Percentiles rank a stretch among this genome's conserved stretches.
phyloP scores from a whole-genome alignment of 2,888 invertebrate genomes.

The Junonia oenone region DNA sequence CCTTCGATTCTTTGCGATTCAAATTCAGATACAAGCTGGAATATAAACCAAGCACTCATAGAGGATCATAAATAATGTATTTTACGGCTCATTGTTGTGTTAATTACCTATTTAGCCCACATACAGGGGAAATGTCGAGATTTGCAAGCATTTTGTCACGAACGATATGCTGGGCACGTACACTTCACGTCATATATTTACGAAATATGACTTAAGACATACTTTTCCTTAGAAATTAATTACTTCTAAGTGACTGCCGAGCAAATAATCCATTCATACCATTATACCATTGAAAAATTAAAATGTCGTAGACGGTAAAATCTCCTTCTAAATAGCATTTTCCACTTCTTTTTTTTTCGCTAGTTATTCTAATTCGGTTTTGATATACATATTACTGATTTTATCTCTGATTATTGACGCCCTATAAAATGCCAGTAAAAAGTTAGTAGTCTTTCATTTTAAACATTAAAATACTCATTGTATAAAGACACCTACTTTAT shows the following conservation, averaged over 20 bases:
- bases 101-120: slow-evolving; percentile 62
- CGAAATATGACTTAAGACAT: slow-evolving; percentile 7
- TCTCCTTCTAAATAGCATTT: too few relatives aligned
- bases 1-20: slow-evolving; percentile 27
- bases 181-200: not conserved
- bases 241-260: too few relatives aligned
- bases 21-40: slow-evolving; percentile 34
- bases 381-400: too few relatives aligned
- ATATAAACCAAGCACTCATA: slow-evolving; percentile 34
- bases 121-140: slow-evolving; percentile 54
- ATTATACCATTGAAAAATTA: too few relatives aligned
- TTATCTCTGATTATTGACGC: too few relatives aligned
- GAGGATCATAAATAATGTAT: slow-evolving; percentile 58
- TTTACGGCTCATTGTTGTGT: slow-evolving; percentile 61
- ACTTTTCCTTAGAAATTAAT: too few relatives aligned
- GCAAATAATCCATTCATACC: too few relatives aligned
- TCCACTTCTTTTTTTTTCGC: too few relatives aligned
- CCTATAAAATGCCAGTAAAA: too few relatives aligned
- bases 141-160: slow-evolving; percentile 44
- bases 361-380: too few relatives aligned
- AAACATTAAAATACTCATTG: not conserved
- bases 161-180: slow-evolving; percentile 30
- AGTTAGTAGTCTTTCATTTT: too few relatives aligned
- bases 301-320: too few relatives aligned
- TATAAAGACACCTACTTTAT: slow-evolving; percentile 11